Conservation (phyloP, 2,888 invertebrate genomes). For the Lepas anatifera region DNA sequence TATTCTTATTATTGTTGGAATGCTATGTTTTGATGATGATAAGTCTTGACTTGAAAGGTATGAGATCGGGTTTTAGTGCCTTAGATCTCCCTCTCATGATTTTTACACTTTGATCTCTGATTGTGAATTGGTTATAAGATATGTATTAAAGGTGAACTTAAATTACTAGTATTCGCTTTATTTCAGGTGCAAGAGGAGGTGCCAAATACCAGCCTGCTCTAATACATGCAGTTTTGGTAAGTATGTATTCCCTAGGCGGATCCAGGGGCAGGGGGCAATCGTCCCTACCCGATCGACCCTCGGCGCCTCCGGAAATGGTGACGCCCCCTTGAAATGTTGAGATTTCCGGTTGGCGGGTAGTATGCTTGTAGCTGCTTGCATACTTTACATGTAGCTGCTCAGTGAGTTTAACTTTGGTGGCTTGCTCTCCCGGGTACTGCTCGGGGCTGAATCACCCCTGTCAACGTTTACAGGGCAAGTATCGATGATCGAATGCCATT, state of each 20-base stretch:
- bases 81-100: background rate
- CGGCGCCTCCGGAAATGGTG: background rate
- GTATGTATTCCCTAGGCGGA: background rate
- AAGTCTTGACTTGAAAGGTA: background rate
- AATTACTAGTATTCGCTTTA: background rate
- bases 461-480: no score
- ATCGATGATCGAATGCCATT: no score
- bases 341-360: background rate
- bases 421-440: no score
- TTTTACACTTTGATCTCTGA: background rate
- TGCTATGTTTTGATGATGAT: background rate
- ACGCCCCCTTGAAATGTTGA: background rate
- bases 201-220: background rate
- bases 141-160: background rate
- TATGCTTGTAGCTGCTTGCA: background rate
- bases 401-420: no score
- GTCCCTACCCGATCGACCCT: no score
- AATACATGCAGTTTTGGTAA: background rate
- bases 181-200: no score
- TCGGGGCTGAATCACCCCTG: no score
- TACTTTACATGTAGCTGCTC: no score
- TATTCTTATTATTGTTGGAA: no score
- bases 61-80: background rate
- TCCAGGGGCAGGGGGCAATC: no score
- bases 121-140: background rate